Evolutionary conservation across 1,140 invertebrate genomes (phyloP).

Genomic region (Meloidogyne chitwoodi): DNA sequence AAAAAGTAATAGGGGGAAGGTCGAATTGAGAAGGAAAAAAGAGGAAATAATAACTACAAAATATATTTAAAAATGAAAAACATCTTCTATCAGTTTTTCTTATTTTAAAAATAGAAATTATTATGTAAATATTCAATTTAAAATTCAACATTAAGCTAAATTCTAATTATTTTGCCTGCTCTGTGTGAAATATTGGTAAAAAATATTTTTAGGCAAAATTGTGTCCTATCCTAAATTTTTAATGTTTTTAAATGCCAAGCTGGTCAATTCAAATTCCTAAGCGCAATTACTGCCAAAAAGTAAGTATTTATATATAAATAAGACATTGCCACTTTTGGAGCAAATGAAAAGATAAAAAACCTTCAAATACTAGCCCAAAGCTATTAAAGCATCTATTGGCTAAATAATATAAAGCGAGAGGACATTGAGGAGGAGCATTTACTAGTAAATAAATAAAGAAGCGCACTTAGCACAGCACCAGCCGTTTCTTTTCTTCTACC

Average conservation of each 20-base stretch:
- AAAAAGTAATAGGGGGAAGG: not conserved
- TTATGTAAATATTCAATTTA: no score
- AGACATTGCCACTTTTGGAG: not conserved
- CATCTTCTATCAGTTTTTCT: not conserved
- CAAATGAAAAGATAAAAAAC: not conserved
- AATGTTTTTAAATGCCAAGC: not conserved
- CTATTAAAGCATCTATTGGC: not conserved
- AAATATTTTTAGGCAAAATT: not conserved
- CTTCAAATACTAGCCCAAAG: not conserved
- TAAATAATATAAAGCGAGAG: not conserved
- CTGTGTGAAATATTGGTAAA: not conserved
- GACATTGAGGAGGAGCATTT: not conserved
- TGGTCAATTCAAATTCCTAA: not conserved
- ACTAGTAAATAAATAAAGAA: not conserved
- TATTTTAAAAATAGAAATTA: no score
- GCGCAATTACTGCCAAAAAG: not conserved
- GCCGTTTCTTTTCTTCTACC: not conserved
- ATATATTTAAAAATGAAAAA: not conserved
- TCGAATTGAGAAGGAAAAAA: not conserved
- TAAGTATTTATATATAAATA: no score
- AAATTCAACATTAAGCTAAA: no score
- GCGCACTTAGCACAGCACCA: not conserved
- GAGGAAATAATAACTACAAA: not conserved
- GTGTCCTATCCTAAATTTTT: not conserved
- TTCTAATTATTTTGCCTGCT: not conserved